phyloP scores from a whole-genome alignment of 2,113 vertebrate species.

The Xiphorhynchus elegans region DNA sequence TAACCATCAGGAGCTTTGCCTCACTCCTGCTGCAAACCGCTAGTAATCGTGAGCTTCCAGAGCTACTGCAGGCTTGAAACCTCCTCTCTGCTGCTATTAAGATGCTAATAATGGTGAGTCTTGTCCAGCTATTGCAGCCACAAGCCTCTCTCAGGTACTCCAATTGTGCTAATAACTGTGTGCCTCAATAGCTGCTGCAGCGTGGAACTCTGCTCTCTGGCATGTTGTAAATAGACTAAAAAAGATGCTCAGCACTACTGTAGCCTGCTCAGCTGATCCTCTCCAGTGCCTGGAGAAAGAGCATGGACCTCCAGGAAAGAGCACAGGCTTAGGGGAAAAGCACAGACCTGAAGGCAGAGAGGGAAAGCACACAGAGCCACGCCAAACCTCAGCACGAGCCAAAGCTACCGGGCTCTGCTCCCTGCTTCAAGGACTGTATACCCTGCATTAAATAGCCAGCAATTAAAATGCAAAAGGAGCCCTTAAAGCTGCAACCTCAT shows the following conservation, averaged over 20 bases:
- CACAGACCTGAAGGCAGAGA: not conserved
- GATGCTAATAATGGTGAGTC: not conserved
- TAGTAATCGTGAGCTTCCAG: not conserved
- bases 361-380: not conserved
- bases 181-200: not conserved
- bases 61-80: not conserved
- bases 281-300: not conserved
- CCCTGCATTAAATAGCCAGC: not conserved
- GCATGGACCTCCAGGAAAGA: not conserved
- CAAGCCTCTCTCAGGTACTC: not conserved
- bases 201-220: not conserved
- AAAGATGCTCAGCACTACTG: not conserved
- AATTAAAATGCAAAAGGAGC: not conserved
- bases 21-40: not conserved
- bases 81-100: not conserved
- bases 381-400: not conserved
- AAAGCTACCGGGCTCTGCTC: not conserved
- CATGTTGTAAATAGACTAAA: fast-evolving
- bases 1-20: not conserved
- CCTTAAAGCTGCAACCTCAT: not conserved
- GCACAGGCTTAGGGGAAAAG: not conserved
- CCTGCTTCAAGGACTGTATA: not conserved
- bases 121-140: not conserved
- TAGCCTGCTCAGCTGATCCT: not conserved
- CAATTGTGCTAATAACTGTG: not conserved